A percentile compares a stretch with the other conserved stretches of the same genome.
Conservation (phyloP, 1,140 invertebrate species). For the Heterodera schachtii region DNA sequence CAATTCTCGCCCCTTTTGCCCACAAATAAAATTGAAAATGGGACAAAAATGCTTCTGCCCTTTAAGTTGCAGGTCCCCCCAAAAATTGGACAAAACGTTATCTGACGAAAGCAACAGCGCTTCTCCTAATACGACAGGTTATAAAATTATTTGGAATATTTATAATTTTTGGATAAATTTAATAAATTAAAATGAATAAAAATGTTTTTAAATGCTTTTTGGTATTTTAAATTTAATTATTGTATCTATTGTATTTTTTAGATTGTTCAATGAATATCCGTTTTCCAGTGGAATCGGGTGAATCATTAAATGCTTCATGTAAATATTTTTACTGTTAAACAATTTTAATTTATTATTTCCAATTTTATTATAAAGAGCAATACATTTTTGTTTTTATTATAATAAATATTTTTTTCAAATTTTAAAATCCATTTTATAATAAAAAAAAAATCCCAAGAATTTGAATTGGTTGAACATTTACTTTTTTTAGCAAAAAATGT, state of each 20-base stretch:
- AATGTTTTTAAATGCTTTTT: no score
- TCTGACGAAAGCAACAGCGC: background rate
- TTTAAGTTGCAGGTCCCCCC: background rate
- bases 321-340: background rate
- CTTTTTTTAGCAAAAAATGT: conserved; percentile 5
- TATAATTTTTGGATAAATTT: background rate
- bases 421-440: no score
- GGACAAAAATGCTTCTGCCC: background rate
- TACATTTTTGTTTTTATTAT: background rate
- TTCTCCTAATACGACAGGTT: background rate
- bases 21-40: background rate
- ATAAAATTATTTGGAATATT: background rate
- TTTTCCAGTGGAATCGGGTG: conserved; percentile 25
- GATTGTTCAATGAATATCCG: background rate
- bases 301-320: conserved; percentile 20
- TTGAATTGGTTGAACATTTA: background rate
- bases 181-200: no score
- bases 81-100: background rate
- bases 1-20: background rate
- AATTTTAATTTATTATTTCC: no score
- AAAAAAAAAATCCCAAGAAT: no score
- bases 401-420: background rate
- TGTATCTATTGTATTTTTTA: background rate
- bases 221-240: background rate
- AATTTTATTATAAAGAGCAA: no score